Base-by-base conservation (phyloP, 2,113 vertebrate species). In the Aramus guarauna region DNA sequence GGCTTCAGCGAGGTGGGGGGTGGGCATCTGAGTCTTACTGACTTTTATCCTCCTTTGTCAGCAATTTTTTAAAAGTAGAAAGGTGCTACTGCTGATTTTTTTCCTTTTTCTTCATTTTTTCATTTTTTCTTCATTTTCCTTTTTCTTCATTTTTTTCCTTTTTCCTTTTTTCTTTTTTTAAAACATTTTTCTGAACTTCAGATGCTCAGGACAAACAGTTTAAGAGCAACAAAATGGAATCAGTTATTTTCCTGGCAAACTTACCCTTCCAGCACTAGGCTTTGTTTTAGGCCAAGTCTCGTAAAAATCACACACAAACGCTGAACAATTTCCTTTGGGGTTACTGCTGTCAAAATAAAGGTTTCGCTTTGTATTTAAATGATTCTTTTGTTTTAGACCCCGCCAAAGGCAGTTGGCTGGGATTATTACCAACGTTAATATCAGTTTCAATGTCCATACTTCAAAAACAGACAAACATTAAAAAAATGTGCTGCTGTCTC, bases 271-370 rank as follows among this genome's bases (percentile, higher is more conserved):
- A 90, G 78, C 23, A 27, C n/a, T 83, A 66, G 48, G 67, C 73
- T 97, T 92, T 92, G 59, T 89, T 96, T 91, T 72, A 77, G 80
- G 88, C 96, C 96, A 96, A 84, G 45, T 52, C 87, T 93, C 14
- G 19, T 96, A 96, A 97, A 97, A 96, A 95, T 97, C 63, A 4
- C 93, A 92, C 85, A 89, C 94, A 85, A 96, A 85, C 77, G 85
- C 94, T 66, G 76, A 94, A 89, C 94, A 66, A 66, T 96, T 96
- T 97, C 97, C 96, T 94, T 73, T 53, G 94, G 92, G 96, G 93
- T 62, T 90, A 45, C 62, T 90, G 79, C 95, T 97, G 96, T 97
- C 96, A 94, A 96, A 97, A 96, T 90, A 92, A 96, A 97, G 92
- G 69, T 94, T 96, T 96, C 76, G 77, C 85, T 96, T 97, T 89